Base-by-base conservation (phyloP, 2,113 vertebrate species). In the Prietella phreatophila region DNA sequence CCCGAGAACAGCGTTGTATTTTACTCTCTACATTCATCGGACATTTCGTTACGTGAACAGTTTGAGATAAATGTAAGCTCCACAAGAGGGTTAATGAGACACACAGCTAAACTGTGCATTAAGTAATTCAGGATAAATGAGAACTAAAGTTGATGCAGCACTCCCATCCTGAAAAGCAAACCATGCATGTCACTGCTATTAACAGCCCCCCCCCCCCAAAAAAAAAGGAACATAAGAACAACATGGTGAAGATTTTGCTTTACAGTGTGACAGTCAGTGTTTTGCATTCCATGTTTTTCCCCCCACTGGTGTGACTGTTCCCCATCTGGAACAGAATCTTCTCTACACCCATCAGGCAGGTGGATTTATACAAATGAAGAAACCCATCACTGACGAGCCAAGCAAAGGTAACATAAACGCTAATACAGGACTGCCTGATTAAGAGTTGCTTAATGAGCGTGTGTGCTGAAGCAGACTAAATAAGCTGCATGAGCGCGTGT, bases 391-490 rank as follows among this genome's bases (percentile, higher is more conserved):
- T 85, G 85, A 82, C 75, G 53, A 63, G 75, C 61, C 42, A 36
- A 87, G 76, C 78, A 63, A 55, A 42, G 63, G 22, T 27, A 65
- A 30, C 82, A 87, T 85, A 58, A 83, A 85, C 85, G 33, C 60
- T 6, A 22, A 63, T 15, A 50, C 75, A 30, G 76, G 84, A 88
- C 55, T 86, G 89, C 61, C 79, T 71, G 84, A 39, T 88, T 86
- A 84, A 69, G 22, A 69, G 79, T 36, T 17, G 86, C 65, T 84
- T 76, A 75, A 80, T n/a, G 63, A 88, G 71, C 60, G 61, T 56
- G 61, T 80, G 84, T 80, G 83, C 88, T 88, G 42, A 86, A 86
- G 82, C 84, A 83, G 80, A 83, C 61, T 90, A 84, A 90, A 90
- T 90, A 82, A 88, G 30, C 86, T 65, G 67, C 8, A 9, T 53